Evolutionary conservation across 2,888 invertebrate genomes (phyloP).

Genomic region (Catocala fraxini): DNA sequence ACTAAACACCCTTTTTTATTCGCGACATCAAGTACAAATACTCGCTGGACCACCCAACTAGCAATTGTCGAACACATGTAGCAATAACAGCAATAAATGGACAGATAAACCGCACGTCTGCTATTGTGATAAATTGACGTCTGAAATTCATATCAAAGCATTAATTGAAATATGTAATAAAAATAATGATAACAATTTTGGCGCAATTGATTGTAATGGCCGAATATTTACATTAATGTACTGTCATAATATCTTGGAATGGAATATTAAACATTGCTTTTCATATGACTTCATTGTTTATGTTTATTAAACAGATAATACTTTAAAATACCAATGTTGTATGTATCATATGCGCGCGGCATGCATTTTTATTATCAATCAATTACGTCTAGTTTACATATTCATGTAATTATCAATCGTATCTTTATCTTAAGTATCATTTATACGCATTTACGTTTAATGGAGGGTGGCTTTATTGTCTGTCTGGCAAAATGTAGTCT

Average conservation of each 20-base stretch:
- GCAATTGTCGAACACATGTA: constrained; percentile 62
- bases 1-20: constrained; percentile 65
- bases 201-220: constrained; percentile 21
- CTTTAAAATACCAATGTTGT: background rate
- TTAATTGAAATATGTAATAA: constrained; percentile 54
- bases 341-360: background rate
- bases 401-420: constrained; percentile 10
- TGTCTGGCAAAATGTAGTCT: constrained; percentile 4
- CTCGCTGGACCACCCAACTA: constrained; percentile 62
- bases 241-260: constrained; percentile 15
- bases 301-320: constrained; percentile 2
- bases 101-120: constrained; percentile 67
- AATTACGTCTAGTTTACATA: constrained; percentile 14
- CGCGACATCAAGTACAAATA: constrained; percentile 55
- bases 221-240: constrained; percentile 20
- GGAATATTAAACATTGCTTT: constrained; percentile 10
- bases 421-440: constrained; percentile 14
- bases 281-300: constrained; percentile 1
- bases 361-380: constrained; percentile 14
- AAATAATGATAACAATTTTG: constrained; percentile 38
- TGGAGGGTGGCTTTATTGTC: constrained; percentile 8
- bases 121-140: constrained; percentile 51
- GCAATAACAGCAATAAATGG: constrained; percentile 65
- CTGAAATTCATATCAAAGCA: constrained; percentile 54
- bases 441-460: constrained; percentile 7